Percentiles rank a stretch among this genome's conserved stretches.
Conservation (phyloP, 2,113 vertebrate genomes). For the Scortum barcoo region DNA sequence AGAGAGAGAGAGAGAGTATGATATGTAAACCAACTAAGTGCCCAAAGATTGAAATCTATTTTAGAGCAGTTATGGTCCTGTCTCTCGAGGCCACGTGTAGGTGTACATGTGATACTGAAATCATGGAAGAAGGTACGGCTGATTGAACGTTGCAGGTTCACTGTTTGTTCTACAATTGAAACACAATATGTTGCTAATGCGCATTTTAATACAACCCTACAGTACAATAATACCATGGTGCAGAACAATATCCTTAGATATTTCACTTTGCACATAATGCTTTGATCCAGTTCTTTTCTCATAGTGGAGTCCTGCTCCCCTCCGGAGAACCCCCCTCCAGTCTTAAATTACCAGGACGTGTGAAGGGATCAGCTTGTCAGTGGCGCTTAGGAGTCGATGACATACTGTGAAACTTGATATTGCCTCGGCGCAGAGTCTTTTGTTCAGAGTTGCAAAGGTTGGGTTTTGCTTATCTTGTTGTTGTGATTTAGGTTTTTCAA, state of each 20-base stretch:
- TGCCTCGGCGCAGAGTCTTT: neutral
- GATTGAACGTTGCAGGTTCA: neutral
- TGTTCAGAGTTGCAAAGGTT: neutral
- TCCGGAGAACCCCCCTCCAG: neutral
- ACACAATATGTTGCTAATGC: neutral
- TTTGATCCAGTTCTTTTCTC: constrained; percentile 23
- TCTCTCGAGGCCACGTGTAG: neutral
- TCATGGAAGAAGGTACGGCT: neutral
- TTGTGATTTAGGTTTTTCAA: neutral
- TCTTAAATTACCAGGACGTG: constrained; percentile 31
- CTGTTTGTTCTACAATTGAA: neutral
- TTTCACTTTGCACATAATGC: neutral
- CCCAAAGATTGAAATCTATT: neutral
- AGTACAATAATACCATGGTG: neutral
- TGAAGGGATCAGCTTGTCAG: constrained; percentile 15
- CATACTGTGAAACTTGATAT: constrained; percentile 19
- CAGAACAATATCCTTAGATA: neutral
- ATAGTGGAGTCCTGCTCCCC: neutral
- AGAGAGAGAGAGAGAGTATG: neutral
- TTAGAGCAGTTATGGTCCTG: neutral
- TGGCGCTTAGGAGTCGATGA: constrained; percentile 11
- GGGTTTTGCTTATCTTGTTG: neutral
- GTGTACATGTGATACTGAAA: neutral
- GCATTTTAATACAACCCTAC: neutral
- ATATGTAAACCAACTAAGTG: constrained; percentile 4